Evolutionary conservation across 2,113 vertebrate genomes (phyloP), one percentile per base, ranked within the genome.

Genomic region (Gorsachius goisagi): DNA sequence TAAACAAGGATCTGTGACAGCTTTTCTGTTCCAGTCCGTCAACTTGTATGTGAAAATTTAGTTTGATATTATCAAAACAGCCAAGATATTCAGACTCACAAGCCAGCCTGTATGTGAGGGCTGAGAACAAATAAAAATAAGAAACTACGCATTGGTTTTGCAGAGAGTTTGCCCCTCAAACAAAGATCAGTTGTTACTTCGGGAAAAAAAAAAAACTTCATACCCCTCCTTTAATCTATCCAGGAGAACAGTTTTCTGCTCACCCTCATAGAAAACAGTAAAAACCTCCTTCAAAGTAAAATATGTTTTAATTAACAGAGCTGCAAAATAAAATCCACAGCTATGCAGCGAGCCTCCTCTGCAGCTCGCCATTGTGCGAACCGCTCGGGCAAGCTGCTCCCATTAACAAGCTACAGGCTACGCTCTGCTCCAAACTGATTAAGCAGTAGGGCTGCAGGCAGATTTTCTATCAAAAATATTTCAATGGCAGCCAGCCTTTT

Each of bases 271-370:
- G 88, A 96, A 95, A 94, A 89, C 87, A 90, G 91, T 89, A 90
- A 95, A 97, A 92, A 56, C 52, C 37, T 84, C 64, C 89, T 95
- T 96, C 93, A 95, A 94, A 95, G 90, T 84, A n/a, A 94, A 94
- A 95, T 91, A 93, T 91, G 69, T 92, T 97, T 96, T 95, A 97
- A 96, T 97, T 95, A 95, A 88, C 81, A 93, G 92, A 94, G 90
- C 95, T 75, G 89, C 93, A 95, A 95, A 97, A 82, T 96, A 78
- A 96, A 96, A 94, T 88, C 88, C 91, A 47, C 84, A 77, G 58
- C 91, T 94, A 62, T 80, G 95, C 88, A 78, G 23, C 58, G 41
- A 85, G 55, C 83, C 97, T 96, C 76, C 84, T 90, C 78, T 85
- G 94, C 19, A 59, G 92, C 90, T 91, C 93, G 67, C 58, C 88